Percentiles rank a stretch among this genome's conserved stretches.
Conservation (phyloP, 2,113 vertebrate species). For the Apteryx mantelli region DNA sequence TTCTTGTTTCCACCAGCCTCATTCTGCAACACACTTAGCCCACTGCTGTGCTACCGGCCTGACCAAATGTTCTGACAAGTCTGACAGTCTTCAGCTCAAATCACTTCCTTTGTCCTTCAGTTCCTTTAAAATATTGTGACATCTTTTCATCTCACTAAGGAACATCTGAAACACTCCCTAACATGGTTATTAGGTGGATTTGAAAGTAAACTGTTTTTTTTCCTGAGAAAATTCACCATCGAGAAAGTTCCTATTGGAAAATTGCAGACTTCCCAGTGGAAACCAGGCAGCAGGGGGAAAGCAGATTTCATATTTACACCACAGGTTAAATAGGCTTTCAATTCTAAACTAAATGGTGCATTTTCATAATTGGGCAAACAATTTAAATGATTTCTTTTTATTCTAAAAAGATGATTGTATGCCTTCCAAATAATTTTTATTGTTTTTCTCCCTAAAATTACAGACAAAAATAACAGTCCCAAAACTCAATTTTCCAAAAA, state of each 20-base stretch:
- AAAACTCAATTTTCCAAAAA: not conserved
- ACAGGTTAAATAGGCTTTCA: slow-evolving; percentile 2
- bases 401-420: not conserved
- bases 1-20: not conserved
- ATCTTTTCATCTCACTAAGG: not conserved
- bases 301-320: not conserved
- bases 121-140: not conserved
- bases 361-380: not conserved
- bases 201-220: not conserved
- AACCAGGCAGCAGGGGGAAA: not conserved
- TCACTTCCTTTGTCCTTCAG: not conserved
- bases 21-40: fast-evolving
- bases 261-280: not conserved
- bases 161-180: not conserved
- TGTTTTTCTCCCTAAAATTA: not conserved
- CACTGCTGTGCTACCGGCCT: not conserved
- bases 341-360: not conserved
- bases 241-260: not conserved
- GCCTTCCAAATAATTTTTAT: not conserved
- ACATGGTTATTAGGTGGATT: not conserved
- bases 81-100: not conserved
- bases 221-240: not conserved
- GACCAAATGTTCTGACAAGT: not conserved
- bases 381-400: not conserved
- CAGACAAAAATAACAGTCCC: not conserved